Evolutionary conservation across 2,888 invertebrate species (phyloP).

Genomic region (Zygaena filipendulae): DNA sequence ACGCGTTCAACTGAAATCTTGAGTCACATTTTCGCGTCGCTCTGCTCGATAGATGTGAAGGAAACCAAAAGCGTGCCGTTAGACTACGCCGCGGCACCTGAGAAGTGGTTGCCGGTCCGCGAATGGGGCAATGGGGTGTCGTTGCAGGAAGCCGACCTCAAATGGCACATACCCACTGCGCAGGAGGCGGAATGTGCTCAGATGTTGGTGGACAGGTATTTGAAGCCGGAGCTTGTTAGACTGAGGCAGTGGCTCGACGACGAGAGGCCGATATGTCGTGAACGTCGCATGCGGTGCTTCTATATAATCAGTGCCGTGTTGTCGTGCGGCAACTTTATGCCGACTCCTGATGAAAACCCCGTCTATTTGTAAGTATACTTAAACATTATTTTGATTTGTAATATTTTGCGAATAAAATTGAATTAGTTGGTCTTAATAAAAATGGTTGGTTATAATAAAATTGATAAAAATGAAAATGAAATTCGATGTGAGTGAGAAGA

Average conservation of each 20-base stretch:
- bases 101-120: conserved; percentile 77
- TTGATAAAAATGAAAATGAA: no score
- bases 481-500: no score
- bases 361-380: conserved; percentile 58
- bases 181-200: conserved; percentile 76
- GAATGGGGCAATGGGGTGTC: conserved; percentile 85
- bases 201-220: conserved; percentile 71
- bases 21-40: conserved; percentile 63
- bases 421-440: no score
- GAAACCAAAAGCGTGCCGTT: conserved; percentile 71
- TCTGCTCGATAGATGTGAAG: conserved; percentile 71
- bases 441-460: no score
- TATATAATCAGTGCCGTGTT: conserved; percentile 74
- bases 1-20: conserved; percentile 72
- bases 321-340: conserved; percentile 73
- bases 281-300: conserved; percentile 75
- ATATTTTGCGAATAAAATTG: background rate
- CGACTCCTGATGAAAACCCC: conserved; percentile 74
- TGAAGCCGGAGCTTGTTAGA: conserved; percentile 71
- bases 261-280: conserved; percentile 66
- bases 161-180: conserved; percentile 82
- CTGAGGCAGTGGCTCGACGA: conserved; percentile 68
- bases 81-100: conserved; percentile 71
- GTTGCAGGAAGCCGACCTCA: conserved; percentile 71
- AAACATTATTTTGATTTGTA: background rate